These are phyloP conservation scores for Amia ocellicauda DNA, from an alignment of 2,113 vertebrate genomes.

Conservation along the genomic window DNA sequence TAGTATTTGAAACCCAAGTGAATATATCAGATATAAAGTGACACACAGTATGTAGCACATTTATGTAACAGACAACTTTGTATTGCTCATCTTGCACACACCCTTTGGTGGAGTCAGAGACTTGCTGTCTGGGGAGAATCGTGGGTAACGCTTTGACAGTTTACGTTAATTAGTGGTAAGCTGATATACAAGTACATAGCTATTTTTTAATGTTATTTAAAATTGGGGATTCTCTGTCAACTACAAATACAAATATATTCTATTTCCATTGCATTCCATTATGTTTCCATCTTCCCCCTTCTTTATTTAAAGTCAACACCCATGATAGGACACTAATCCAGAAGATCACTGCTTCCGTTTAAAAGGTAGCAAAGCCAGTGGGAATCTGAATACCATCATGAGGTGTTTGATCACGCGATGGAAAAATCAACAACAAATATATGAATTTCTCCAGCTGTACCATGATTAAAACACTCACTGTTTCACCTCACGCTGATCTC, in stretches of 20 bases:
- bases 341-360: too few species aligned
- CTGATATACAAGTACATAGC: neutral
- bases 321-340: too few species aligned
- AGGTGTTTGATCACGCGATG: too few species aligned
- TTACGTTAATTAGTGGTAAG: constrained; percentile 14
- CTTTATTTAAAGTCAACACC: too few species aligned
- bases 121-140: constrained; percentile 2
- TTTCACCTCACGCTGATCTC: constrained; percentile 7
- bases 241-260: too few species aligned
- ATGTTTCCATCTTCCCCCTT: neutral
- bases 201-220: neutral
- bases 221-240: too few species aligned
- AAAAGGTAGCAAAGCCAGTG: too few species aligned
- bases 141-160: constrained; percentile 2
- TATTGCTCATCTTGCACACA: constrained; percentile 4
- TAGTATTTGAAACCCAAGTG: constrained; percentile 19
- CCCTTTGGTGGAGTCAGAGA: neutral
- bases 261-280: neutral
- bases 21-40: constrained; percentile 22
- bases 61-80: constrained; percentile 28
- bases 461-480: too few species aligned
- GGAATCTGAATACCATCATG: too few species aligned
- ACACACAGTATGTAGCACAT: constrained; percentile 21
- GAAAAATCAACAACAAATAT: too few species aligned
- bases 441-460: too few species aligned